Evolutionary conservation across 2,888 invertebrate species (phyloP).

Genomic region (Trissonchulus latispiculum): DNA sequence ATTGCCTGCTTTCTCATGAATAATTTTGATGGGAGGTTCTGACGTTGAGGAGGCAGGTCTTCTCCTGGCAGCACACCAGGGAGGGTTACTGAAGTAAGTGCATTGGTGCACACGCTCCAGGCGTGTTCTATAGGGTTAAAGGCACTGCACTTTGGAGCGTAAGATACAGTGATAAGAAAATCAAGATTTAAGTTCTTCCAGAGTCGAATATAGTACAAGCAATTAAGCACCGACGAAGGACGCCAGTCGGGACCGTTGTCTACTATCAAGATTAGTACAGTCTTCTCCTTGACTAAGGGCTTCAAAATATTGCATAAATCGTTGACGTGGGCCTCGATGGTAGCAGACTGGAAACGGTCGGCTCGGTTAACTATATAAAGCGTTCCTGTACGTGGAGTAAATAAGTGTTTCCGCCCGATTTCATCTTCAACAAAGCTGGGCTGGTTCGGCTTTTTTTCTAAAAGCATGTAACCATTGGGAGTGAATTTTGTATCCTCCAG

Average conservation of each 20-base stretch:
- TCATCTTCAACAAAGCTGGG: not conserved
- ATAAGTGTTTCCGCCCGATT: not conserved
- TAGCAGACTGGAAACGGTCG: not conserved
- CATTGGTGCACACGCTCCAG: slow-evolving; percentile 4
- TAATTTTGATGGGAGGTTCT: not conserved
- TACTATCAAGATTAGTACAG: not conserved
- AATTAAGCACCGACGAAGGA: not conserved
- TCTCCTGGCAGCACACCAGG: not conserved
- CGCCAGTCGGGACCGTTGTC: slow-evolving; percentile 13
- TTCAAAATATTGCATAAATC: not conserved
- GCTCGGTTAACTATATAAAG: slow-evolving; percentile 11
- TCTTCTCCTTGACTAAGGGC: not conserved
- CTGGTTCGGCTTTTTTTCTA: not conserved
- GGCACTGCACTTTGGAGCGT: slow-evolving; percentile 1
- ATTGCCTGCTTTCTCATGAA: not conserved
- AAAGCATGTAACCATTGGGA: slow-evolving; percentile 7
- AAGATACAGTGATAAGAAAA: not conserved
- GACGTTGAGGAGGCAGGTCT: not conserved
- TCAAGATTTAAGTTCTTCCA: not conserved
- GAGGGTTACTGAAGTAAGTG: not conserved
- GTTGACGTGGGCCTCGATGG: not conserved
- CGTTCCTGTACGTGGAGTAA: not conserved
- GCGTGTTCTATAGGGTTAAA: slow-evolving; percentile 9
- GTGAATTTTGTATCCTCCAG: not conserved
- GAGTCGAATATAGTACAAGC: not conserved